Base-by-base conservation (phyloP, 2,888 invertebrate genomes). In the Cosmia pyralina region DNA sequence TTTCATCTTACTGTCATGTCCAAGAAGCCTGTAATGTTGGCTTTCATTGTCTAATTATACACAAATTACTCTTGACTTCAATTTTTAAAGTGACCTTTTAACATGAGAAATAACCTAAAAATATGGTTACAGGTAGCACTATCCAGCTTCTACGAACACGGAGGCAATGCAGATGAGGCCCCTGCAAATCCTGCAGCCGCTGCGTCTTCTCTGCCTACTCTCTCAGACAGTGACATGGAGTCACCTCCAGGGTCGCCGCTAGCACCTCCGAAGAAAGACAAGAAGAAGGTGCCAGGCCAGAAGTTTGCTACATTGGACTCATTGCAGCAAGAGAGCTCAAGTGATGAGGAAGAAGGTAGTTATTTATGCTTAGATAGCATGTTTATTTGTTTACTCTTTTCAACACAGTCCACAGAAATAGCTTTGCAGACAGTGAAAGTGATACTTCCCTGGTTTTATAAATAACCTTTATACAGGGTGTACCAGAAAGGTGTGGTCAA, bases 61-160 rank as follows among this genome's bases (percentile, higher is more conserved):
- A 22, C 8, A 62, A 22, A 38, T 41, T 34, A 28, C 0, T 7
- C 15, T 17, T 44, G 8, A 41, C 8, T 41, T n/a, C 5, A 38
- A 6, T 38, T 38, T 38, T 38, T 4, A 2, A 0, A 6, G 38
- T 6, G 6, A 38, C 15, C n/a, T 4, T 34, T 1, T 0, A 2
- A 58, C 0, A 7, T 2, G 2, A 53, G 0, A 50, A 38, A 53
- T 77, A 58, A 77, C 50, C 34, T 44, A 19, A 17, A 28, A 62
- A 38, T 48, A 11, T 0, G 15, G 10, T 81, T 84, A 15, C 88
- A 98, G 98, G 96, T 98, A 83, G 98, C 98, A 1, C 93, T 98
- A 84, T 97, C 98, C 22, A 98, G 98, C 91, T 98, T 98, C 91
- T 98, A 97, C 90, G 98, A 98, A 88, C 97, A 97, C 88, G 97